Percentiles rank a stretch among this genome's conserved stretches.
phyloP scores from a whole-genome alignment of 2,888 invertebrate genomes.

The Sicus ferrugineus region DNA sequence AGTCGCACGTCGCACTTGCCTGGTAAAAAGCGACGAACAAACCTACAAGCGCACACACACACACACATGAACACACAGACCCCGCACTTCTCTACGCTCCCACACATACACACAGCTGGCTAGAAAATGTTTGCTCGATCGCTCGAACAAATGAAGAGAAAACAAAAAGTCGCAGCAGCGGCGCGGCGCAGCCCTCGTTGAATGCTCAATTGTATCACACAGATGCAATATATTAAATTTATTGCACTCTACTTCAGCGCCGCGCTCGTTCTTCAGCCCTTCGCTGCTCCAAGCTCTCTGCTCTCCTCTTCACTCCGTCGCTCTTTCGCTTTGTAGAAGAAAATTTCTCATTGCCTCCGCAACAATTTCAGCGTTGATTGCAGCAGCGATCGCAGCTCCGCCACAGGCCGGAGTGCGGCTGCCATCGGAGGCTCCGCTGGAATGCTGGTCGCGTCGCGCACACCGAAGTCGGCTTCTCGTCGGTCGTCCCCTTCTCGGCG shows the following conservation, averaged over 20 bases:
- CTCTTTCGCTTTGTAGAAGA: neutral
- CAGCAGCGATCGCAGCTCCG: slow-evolving; percentile 32
- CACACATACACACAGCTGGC: neutral
- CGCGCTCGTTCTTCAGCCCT: neutral
- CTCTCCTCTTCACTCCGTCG: slow-evolving; percentile 1
- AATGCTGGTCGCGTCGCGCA: slow-evolving; percentile 42
- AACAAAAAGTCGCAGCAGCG: slow-evolving; percentile 11
- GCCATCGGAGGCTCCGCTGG: slow-evolving; percentile 36
- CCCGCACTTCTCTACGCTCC: no score
- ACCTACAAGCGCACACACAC: neutral
- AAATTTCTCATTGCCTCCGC: neutral
- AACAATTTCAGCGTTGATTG: slow-evolving; percentile 4
- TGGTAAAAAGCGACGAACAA: slow-evolving; percentile 14
- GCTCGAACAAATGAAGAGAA: neutral
- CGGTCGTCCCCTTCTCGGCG: neutral
- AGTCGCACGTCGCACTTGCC: slow-evolving; percentile 33
- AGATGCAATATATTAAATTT: slow-evolving; percentile 8
- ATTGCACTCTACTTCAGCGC: neutral
- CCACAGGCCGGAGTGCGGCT: slow-evolving; percentile 37
- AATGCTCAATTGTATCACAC: slow-evolving; percentile 31
- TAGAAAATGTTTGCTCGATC: neutral
- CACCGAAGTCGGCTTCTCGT: slow-evolving; percentile 14
- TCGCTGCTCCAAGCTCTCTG: neutral
- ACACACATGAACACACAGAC: neutral
- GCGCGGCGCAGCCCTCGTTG: slow-evolving; percentile 18